These are phyloP conservation scores for Leptoteleia sp. DNA, from an alignment of 1,140 invertebrate species.

Conservation along the genomic window DNA sequence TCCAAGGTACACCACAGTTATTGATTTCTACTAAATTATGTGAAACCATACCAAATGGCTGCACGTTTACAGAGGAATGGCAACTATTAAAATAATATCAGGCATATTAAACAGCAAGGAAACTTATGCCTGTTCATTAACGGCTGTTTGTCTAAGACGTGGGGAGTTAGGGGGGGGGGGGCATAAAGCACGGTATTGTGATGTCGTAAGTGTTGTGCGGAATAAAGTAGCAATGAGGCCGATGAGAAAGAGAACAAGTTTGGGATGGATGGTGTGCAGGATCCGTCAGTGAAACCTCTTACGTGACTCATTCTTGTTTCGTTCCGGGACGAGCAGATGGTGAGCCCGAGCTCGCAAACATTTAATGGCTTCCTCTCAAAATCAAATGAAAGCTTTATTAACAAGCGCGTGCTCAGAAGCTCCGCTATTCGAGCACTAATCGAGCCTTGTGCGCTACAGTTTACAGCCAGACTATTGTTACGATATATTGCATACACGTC, in stretches of 20 bases:
- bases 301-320: slow-evolving; percentile 70
- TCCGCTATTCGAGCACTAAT: slow-evolving; percentile 67
- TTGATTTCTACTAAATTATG: no score
- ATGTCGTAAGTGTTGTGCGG: slow-evolving; percentile 40
- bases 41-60: no score
- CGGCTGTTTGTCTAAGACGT: no score
- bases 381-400: slow-evolving; percentile 72
- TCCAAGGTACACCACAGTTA: no score
- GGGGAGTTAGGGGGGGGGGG: neutral
- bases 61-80: no score
- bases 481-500: slow-evolving; percentile 54
- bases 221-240: slow-evolving; percentile 52
- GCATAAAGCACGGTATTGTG: slow-evolving; percentile 27
- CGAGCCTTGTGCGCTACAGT: slow-evolving; percentile 67
- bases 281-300: slow-evolving; percentile 67
- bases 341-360: slow-evolving; percentile 67
- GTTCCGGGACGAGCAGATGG: slow-evolving; percentile 75
- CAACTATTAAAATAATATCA: slow-evolving; percentile 26
- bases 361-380: slow-evolving; percentile 74
- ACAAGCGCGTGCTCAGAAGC: slow-evolving; percentile 63
- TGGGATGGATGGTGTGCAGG: slow-evolving; percentile 52
- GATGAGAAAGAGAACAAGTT: slow-evolving; percentile 49
- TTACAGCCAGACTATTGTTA: slow-evolving; percentile 64
- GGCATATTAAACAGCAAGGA: slow-evolving; percentile 9
- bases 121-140: slow-evolving; percentile 29